A percentile compares a stretch with the other conserved stretches of the same genome.
Evolutionary conservation across 1,140 invertebrate genomes (phyloP).

Genomic region (Campodea augens): DNA sequence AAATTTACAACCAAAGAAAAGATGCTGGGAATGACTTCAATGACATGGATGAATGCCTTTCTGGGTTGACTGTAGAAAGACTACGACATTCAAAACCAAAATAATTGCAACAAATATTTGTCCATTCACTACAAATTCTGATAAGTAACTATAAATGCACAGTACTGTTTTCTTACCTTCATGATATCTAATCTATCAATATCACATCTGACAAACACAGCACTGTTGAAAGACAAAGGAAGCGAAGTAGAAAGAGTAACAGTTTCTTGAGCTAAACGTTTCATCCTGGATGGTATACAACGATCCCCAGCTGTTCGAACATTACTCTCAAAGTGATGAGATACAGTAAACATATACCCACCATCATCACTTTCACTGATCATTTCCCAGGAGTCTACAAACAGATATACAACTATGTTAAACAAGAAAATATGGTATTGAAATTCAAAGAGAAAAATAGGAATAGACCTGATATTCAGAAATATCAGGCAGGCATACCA

Average conservation of each 20-base stretch:
- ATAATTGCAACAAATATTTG: too few species aligned
- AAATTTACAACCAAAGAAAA: too few species aligned
- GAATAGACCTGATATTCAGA: too few species aligned
- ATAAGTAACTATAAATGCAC: too few species aligned
- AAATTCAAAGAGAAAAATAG: background rate
- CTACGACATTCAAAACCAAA: too few species aligned
- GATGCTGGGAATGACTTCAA: too few species aligned
- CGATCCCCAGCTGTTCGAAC: slow-evolving; percentile 68
- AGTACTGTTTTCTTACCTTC: too few species aligned
- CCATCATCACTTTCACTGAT: slow-evolving; percentile 52
- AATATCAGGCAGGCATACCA: too few species aligned
- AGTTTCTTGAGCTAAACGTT: slow-evolving; percentile 84
- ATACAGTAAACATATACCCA: slow-evolving; percentile 61
- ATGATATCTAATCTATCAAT: slow-evolving; percentile 83
- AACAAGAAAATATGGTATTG: slow-evolving; percentile 8
- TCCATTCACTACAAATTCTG: too few species aligned
- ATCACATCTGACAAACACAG: slow-evolving; percentile 90
- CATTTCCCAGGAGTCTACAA: slow-evolving; percentile 74
- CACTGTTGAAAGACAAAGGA: slow-evolving; percentile 81
- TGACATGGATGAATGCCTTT: too few species aligned
- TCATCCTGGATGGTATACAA: slow-evolving; percentile 58
- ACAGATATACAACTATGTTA: too few species aligned
- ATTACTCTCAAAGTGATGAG: slow-evolving; percentile 81
- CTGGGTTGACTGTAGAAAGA: too few species aligned
- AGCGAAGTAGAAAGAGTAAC: slow-evolving; percentile 85